A percentile compares a stretch with the other conserved stretches of the same genome.
Evolutionary conservation across 2,113 vertebrate genomes (phyloP).

Genomic region (Erinaceus europaeus): DNA sequence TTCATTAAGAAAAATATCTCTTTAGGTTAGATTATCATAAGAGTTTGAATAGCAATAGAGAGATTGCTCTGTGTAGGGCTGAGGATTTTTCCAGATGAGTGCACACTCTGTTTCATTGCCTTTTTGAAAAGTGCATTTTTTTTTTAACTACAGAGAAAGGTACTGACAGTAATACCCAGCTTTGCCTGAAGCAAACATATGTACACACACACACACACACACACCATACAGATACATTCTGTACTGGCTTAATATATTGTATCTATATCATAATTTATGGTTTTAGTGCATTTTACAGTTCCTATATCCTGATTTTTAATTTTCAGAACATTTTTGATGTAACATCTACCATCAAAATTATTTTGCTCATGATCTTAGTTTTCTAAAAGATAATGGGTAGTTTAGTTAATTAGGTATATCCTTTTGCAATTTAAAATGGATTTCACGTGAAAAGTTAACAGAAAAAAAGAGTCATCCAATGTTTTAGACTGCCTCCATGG

Average conservation of each 20-base stretch:
- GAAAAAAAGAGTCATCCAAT: not conserved
- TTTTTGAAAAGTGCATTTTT: slow-evolving; percentile 14
- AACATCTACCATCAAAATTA: not conserved
- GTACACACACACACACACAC: not conserved
- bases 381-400: not conserved
- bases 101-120: slow-evolving; percentile 27
- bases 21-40: slow-evolving; percentile 68
- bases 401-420: not conserved
- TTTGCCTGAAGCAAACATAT: not conserved
- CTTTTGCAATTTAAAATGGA: not conserved
- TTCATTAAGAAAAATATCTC: slow-evolving; percentile 70
- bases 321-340: slow-evolving; percentile 7
- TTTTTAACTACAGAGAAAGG: not conserved
- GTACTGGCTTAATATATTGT: not conserved
- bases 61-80: slow-evolving; percentile 3
- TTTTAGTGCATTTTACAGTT: not conserved
- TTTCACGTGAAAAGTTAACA: not conserved
- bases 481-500: no score
- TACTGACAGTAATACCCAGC: not conserved
- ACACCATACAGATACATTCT: not conserved
- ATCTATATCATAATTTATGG: not conserved
- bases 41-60: slow-evolving; percentile 57
- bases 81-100: slow-evolving; percentile 64
- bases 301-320: not conserved
- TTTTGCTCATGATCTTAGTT: not conserved